Base-by-base conservation (phyloP, 2,113 vertebrate genomes). In the Okapia johnstoni region DNA sequence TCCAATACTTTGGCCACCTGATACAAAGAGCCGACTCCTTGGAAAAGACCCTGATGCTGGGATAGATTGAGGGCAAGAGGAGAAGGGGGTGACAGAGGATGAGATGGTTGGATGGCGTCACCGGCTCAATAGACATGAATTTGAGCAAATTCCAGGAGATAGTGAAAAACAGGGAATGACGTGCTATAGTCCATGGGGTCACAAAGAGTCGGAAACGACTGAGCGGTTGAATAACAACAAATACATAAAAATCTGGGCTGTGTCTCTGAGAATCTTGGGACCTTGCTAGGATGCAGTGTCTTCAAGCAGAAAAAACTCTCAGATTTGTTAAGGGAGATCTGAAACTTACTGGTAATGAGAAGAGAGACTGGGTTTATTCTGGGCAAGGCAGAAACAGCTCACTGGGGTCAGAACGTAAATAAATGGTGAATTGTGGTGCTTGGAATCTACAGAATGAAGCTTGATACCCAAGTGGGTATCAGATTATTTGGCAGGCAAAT, bases 331-430 rank as follows among this genome's bases (percentile, higher is more conserved):
- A 48, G 30, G n/a, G 96, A 85, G 46, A 66, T 23, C 55, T 96
- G 57, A 94, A 66, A 85, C 60, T 79, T 90, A 63, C 43, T 60
- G 43, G 6, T 48, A 88, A 28, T 61, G 23, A 90, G 55, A 66
- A 94, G 89, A 92, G 28, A 96, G 36, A 83, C 30, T 26, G 2
- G 10, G 1, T 85, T 93, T 96, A 88, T 92, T 88, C 48, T 97
- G 77, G 26, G 76, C 10, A 79, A 60, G 33, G 26, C n/a, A 88
- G 80, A 88, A 93, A 85, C 57, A 97, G 30, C 40, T 95, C 50
- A 55, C 7, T 81, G 52, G 33, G 80, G 28, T 85, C 40, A 94
- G 73, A 92, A 92, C 48, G 43, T 85, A 70, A 66, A 76, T 89
- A 43, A 70, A 87, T 83, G 81, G 43, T 97, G 40, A 94, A 73